Evolutionary conservation across 2,113 vertebrate genomes (phyloP), one percentile per base, ranked within the genome.

Genomic region (Sorex fumeus): DNA sequence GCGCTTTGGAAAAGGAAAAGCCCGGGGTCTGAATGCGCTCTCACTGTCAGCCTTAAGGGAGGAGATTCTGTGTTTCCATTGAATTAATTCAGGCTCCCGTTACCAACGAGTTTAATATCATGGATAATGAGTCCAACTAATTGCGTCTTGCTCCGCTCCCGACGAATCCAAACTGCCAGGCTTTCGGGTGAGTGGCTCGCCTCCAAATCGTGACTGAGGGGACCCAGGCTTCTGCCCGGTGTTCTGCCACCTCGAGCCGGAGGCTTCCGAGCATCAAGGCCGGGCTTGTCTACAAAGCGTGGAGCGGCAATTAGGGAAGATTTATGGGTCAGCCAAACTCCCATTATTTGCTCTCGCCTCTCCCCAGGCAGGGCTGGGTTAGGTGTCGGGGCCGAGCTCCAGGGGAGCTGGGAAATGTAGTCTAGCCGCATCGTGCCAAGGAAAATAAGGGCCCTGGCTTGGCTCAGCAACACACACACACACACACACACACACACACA

Each of bases 101-200:
- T 82, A 82, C 91, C 71, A 88, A 93, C 88, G 66, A 74, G 90
- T 84, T 79, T 62, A 67, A 94, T 90, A 53, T 25, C 66, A 71
- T n/a, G 10, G 53, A 45, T 75, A 92, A 83, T 83, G 75, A 84
- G 45, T 70, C 79, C 82, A 82, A 36, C 70, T 74, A 82, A 90
- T 76, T 60, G 72, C 87, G 84, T 69, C 83, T 95, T 76, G 40
- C 40, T 93, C 81, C 53, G 72, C 53, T 87, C 93, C 83, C 30
- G 60, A 25, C 57, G 66, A 69, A 85, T 69, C 66, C 47, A 76
- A 86, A 91, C 82, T 53, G 50, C 82, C 70, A 84, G 81, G 45
- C 69, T 87, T 36, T 16, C 84, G 74, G 43, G 23, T 13, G 0
- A 53, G 45, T 77, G 74, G 57, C 70, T 93, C 84, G 70, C 40